Percentiles rank a stretch among this genome's conserved stretches.
Conservation (phyloP, 2,888 invertebrate genomes). For the Drosophila multiciliata region DNA sequence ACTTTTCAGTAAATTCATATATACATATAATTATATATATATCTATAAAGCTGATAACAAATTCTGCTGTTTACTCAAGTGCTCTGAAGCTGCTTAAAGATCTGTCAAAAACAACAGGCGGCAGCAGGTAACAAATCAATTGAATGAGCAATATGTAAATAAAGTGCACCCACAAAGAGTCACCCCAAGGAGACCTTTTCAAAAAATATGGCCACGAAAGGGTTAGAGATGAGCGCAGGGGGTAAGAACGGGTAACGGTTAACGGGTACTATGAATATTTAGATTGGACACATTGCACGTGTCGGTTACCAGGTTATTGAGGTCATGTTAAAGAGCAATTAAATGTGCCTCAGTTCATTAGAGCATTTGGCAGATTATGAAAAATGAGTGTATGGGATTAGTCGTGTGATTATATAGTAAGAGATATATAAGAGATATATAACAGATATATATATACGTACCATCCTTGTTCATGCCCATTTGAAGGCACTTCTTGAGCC, state of each 20-base stretch:
- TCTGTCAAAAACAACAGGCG: slow-evolving; percentile 74
- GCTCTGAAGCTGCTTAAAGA: slow-evolving; percentile 59
- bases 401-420: background rate
- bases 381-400: slow-evolving; percentile 29
- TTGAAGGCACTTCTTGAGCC: slow-evolving; percentile 98
- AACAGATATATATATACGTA: slow-evolving; percentile 86
- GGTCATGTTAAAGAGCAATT: slow-evolving; percentile 74
- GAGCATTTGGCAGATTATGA: slow-evolving; percentile 56
- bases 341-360: slow-evolving; percentile 78
- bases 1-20: background rate
- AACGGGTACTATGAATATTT: slow-evolving; percentile 39
- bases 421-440: no score
- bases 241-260: background rate
- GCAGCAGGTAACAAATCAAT: slow-evolving; percentile 78
- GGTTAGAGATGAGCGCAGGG: slow-evolving; percentile 29
- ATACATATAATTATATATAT: background rate
- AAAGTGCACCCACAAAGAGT: slow-evolving; percentile 50
- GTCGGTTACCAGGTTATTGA: slow-evolving; percentile 50
- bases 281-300: slow-evolving; percentile 62
- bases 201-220: slow-evolving; percentile 34
- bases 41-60: slow-evolving; percentile 23
- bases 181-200: slow-evolving; percentile 22
- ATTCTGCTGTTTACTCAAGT: slow-evolving; percentile 53
- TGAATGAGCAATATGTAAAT: slow-evolving; percentile 80
- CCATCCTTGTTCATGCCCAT: slow-evolving; percentile 99